These are phyloP conservation scores for Anticlea derivata DNA, from an alignment of 2,888 invertebrate genomes.

Conservation along the genomic window DNA sequence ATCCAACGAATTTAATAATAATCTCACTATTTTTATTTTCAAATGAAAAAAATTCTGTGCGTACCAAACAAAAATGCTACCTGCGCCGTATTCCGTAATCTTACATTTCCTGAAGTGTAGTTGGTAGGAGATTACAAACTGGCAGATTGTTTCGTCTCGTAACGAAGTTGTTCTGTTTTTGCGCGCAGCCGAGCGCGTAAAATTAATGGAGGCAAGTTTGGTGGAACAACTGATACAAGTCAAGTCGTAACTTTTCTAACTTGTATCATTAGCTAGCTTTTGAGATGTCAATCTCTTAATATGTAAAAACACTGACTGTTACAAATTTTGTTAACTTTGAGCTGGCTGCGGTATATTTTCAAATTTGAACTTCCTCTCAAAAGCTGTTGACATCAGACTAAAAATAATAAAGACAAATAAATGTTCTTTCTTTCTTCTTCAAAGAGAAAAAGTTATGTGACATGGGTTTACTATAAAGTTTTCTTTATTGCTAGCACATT, in stretches of 20 bases:
- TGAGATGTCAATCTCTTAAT: constrained; percentile 39
- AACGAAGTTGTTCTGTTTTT: constrained; percentile 55
- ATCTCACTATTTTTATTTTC: constrained; percentile 6
- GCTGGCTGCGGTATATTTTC: neutral
- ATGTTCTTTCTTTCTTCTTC: too few relatives aligned
- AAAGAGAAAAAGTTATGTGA: too few relatives aligned
- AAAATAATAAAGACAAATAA: too few relatives aligned
- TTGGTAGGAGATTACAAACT: constrained; percentile 25
- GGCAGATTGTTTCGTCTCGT: constrained; percentile 43
- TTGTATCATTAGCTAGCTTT: constrained; percentile 43
- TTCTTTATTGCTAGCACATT: too few relatives aligned
- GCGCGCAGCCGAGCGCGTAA: constrained; percentile 45
- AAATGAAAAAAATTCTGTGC: constrained; percentile 8
- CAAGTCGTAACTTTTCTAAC: constrained; percentile 42
- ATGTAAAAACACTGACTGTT: neutral
- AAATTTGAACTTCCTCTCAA: neutral
- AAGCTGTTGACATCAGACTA: too few relatives aligned
- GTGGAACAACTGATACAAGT: constrained; percentile 48
- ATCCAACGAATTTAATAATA: neutral
- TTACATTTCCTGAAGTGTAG: constrained; percentile 23
- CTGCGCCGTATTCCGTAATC: constrained; percentile 19
- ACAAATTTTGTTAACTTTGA: neutral
- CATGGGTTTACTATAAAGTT: too few relatives aligned
- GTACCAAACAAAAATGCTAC: constrained; percentile 16
- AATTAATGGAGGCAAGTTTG: constrained; percentile 55